Evolutionary conservation across 2,888 invertebrate species (phyloP).

Genomic region (Danaus chrysippus): DNA sequence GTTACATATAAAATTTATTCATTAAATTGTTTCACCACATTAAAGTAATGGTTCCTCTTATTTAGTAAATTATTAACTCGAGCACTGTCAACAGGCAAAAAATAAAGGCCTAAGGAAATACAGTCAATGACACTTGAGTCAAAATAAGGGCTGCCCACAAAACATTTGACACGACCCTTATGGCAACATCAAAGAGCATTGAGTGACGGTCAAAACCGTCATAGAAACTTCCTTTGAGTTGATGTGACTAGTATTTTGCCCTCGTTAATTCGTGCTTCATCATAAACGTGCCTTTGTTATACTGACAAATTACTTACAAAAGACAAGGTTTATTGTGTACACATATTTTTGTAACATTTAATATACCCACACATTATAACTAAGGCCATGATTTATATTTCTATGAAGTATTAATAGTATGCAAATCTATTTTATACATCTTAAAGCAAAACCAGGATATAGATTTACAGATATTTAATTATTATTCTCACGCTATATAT

Average conservation of each 20-base stretch:
- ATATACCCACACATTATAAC: not conserved
- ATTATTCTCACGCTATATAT: not conserved
- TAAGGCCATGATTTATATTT: not conserved
- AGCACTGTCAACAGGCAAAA: no score
- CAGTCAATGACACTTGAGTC: slow-evolving; percentile 26
- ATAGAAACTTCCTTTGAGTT: slow-evolving; percentile 57
- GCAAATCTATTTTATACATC: not conserved
- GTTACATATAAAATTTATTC: no score
- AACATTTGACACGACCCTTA: slow-evolving; percentile 49
- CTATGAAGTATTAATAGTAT: not conserved
- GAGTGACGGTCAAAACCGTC: slow-evolving; percentile 57
- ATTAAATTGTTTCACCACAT: no score
- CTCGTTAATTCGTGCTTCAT: slow-evolving; percentile 15
- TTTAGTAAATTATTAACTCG: no score
- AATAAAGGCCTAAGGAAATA: not conserved
- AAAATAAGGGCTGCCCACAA: slow-evolving; percentile 39
- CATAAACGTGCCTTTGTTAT: not conserved
- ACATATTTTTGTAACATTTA: not conserved
- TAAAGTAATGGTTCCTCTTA: no score
- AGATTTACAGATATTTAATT: slow-evolving; percentile 5
- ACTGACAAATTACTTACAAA: not conserved
- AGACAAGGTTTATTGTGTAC: not conserved
- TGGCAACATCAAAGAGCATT: slow-evolving; percentile 55
- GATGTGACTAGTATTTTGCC: slow-evolving; percentile 20
- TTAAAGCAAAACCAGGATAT: not conserved